A percentile compares a stretch with the other conserved stretches of the same genome.
Evolutionary conservation across 2,113 vertebrate species (phyloP).

Genomic region (Petrocephalus zakoni): DNA sequence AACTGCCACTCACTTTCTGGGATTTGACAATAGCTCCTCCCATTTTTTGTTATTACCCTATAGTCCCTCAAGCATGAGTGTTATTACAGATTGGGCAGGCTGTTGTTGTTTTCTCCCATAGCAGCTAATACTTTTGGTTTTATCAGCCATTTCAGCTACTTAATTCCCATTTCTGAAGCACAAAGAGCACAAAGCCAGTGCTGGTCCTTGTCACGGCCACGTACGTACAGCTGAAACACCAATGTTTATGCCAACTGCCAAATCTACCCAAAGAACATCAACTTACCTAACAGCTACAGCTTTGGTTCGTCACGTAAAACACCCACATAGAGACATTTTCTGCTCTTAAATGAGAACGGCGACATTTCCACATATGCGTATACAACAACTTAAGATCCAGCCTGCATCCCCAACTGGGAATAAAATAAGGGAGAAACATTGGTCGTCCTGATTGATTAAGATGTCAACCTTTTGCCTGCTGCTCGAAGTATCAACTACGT

Average conservation of each 20-base stretch:
- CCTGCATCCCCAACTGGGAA: background rate
- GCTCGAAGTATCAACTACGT: conserved; percentile 70
- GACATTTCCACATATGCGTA: background rate
- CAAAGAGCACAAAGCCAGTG: background rate
- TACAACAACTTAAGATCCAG: background rate
- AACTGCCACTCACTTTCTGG: background rate
- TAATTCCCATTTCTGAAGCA: background rate
- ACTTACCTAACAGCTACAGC: conserved; percentile 39
- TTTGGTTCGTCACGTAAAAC: conserved; percentile 60
- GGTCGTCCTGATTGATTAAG: conserved; percentile 54
- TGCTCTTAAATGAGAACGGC: background rate
- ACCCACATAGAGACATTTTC: background rate
- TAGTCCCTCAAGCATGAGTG: background rate
- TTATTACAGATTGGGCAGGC: background rate
- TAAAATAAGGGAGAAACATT: conserved; percentile 33
- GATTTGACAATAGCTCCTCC: background rate
- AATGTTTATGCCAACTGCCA: background rate
- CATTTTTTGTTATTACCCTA: background rate
- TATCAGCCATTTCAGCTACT: background rate
- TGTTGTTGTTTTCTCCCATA: background rate
- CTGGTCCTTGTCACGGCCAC: background rate
- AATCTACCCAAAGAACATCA: conserved; percentile 39
- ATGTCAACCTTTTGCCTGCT: conserved; percentile 11
- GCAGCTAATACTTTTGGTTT: conserved; percentile 5
- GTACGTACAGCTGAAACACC: background rate